A percentile compares a stretch with the other conserved stretches of the same genome.
Evolutionary conservation across 2,797 vertebrate species (phyloP).

Genomic region (Poecilia gillii): DNA sequence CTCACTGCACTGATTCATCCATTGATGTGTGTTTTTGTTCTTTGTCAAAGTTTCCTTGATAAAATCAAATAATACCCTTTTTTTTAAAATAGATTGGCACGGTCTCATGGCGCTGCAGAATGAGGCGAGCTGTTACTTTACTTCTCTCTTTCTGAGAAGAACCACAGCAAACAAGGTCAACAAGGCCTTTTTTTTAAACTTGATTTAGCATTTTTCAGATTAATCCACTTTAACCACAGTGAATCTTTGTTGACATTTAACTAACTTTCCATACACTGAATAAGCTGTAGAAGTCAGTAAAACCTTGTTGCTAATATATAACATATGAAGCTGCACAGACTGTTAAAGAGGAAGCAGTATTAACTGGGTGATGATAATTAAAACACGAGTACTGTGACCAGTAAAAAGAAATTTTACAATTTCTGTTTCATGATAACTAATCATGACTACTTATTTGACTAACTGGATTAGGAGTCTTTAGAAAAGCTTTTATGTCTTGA

Average conservation of each 20-base stretch:
- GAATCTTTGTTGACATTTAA: neutral
- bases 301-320: neutral
- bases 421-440: neutral
- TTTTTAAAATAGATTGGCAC: neutral
- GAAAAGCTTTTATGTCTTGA: neutral
- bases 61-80: neutral
- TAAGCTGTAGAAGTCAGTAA: neutral
- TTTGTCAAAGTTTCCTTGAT: constrained; percentile 5
- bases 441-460: neutral
- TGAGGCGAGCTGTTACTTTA: neutral
- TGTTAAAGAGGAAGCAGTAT: neutral
- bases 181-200: neutral
- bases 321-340: neutral
- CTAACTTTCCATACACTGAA: neutral
- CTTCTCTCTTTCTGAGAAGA: neutral
- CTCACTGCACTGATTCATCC: neutral
- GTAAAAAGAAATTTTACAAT: neutral
- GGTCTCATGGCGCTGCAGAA: neutral
- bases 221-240: neutral
- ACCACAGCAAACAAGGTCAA: neutral
- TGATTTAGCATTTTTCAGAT: neutral
- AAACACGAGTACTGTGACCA: neutral
- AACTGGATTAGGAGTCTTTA: neutral
- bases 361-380: neutral
- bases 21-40: constrained; percentile 4